Base-by-base conservation (phyloP, 2,113 vertebrate genomes). In the Uria aalge region DNA sequence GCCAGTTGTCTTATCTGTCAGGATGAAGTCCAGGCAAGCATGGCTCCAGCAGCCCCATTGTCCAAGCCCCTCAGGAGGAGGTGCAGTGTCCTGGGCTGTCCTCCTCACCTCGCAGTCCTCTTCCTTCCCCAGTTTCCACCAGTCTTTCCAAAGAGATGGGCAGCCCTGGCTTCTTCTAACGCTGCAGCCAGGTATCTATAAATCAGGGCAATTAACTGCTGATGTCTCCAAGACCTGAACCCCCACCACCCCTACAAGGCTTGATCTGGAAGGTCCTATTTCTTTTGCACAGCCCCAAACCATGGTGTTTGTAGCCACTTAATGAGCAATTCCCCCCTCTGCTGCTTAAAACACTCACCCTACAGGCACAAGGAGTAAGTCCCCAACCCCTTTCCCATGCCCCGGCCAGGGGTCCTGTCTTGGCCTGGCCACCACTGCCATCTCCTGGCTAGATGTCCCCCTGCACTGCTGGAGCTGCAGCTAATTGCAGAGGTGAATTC, bases 371-470 rank as follows among this genome's bases (percentile, higher is more conserved):
- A 36, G 62, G 60, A 32, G 4, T 3, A 19, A 56, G 12, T 38
- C 10, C 34, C 34, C 59, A 62, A 3, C 3, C 12, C 30, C 27
- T 74, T 66, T 50, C 3, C 45, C 29, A 8, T 59, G 41, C 69
- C 62, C 71, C 0, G 0, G 29, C 12, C 47, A 20, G 68, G 71
- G 86, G 90, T 89, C 84, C 53, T 53, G 68, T 36, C 30, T 94
- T 95, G 93, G 64, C 89, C 77, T 91, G 93, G 80, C 69, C 95
- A 91, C 94, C 90, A 96, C 96, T 96, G 96, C 96, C 96, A 96
- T 41, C 96, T 97, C 95, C 96, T 97, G 96, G 96, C 69, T 96
- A 27, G 56, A 50, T 82, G 11, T 23, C 77, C 79, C 88, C 67
- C 43, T 85, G 80, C 93, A 72, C 69, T 43, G 47, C 67, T 62